A percentile compares a stretch with the other conserved stretches of the same genome.
phyloP scores from a whole-genome alignment of 2,113 vertebrate genomes.

The Craseonycteris thonglongyai region DNA sequence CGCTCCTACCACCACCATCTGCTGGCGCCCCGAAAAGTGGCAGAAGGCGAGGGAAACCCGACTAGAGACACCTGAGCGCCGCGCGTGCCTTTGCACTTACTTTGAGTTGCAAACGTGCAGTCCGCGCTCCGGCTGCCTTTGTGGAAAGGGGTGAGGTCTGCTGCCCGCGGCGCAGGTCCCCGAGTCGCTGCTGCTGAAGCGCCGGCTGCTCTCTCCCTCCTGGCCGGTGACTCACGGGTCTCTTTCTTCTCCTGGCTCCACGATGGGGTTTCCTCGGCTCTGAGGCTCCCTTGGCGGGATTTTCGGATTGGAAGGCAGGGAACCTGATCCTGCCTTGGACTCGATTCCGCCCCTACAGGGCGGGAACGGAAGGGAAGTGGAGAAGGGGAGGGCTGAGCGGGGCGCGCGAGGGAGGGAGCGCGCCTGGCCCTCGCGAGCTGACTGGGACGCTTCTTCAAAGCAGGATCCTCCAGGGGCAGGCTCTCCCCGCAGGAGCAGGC shows the following conservation, averaged over 20 bases:
- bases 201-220: not conserved
- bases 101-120: slow-evolving; percentile 21
- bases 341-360: slow-evolving; percentile 63
- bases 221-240: not conserved
- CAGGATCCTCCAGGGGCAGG: slow-evolving; percentile 63
- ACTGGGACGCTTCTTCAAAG: slow-evolving; percentile 63
- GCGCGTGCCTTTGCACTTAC: slow-evolving; percentile 42
- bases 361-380: slow-evolving; percentile 44
- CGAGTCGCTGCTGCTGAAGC: not conserved
- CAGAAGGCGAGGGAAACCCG: not conserved
- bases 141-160: not conserved
- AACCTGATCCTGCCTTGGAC: slow-evolving; percentile 73
- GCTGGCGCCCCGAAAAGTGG: not conserved
- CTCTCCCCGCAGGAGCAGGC: slow-evolving; percentile 36
- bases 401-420: slow-evolving; percentile 44
- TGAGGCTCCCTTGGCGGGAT: slow-evolving; percentile 52
- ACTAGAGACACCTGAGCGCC: not conserved
- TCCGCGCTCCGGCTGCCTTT: slow-evolving; percentile 1
- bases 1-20: not conserved
- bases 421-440: slow-evolving; percentile 69
- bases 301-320: slow-evolving; percentile 74
- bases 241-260: slow-evolving; percentile 2
- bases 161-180: not conserved
- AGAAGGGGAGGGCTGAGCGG: slow-evolving; percentile 43
- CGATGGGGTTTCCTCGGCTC: slow-evolving; percentile 16